Conservation (phyloP, 2,888 invertebrate genomes). For the Aphodius sticticus region DNA sequence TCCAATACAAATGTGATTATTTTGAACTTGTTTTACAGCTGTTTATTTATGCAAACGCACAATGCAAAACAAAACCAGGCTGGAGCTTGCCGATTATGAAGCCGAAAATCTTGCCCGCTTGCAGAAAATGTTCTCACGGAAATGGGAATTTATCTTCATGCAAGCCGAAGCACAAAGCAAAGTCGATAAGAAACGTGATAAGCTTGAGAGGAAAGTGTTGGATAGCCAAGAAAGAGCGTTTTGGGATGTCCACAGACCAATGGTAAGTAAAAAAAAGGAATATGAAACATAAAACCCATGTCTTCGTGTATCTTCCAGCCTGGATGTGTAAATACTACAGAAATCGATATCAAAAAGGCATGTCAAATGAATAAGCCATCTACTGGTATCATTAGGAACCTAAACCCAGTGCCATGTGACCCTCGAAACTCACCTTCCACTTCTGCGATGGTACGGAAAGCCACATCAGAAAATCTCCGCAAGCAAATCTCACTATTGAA, state of each 20-base stretch:
- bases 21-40: slow-evolving; percentile 68
- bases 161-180: slow-evolving; percentile 92
- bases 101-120: slow-evolving; percentile 96
- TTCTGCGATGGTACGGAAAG: slow-evolving; percentile 54
- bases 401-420: slow-evolving; percentile 52
- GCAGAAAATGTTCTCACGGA: slow-evolving; percentile 98
- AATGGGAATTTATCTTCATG: slow-evolving; percentile 99
- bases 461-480: slow-evolving; percentile 61
- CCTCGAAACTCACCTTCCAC: slow-evolving; percentile 64
- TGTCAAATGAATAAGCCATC: slow-evolving; percentile 71
- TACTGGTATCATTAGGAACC: slow-evolving; percentile 57
- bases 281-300: background rate
- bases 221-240: slow-evolving; percentile 99
- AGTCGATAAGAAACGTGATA: slow-evolving; percentile 99
- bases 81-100: slow-evolving; percentile 98
- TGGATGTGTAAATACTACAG: slow-evolving; percentile 98
- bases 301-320: slow-evolving; percentile 68
- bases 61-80: slow-evolving; percentile 98
- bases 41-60: slow-evolving; percentile 99
- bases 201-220: slow-evolving; percentile 95
- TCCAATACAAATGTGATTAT: background rate
- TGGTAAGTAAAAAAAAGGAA: slow-evolving; percentile 67
- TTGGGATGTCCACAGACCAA: slow-evolving; percentile 99
- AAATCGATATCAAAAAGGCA: slow-evolving; percentile 97
- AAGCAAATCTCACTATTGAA: slow-evolving; percentile 78